These are phyloP conservation scores for Myotis lucifugus DNA, from an alignment of 2,113 vertebrate genomes.

Conservation along the genomic window DNA sequence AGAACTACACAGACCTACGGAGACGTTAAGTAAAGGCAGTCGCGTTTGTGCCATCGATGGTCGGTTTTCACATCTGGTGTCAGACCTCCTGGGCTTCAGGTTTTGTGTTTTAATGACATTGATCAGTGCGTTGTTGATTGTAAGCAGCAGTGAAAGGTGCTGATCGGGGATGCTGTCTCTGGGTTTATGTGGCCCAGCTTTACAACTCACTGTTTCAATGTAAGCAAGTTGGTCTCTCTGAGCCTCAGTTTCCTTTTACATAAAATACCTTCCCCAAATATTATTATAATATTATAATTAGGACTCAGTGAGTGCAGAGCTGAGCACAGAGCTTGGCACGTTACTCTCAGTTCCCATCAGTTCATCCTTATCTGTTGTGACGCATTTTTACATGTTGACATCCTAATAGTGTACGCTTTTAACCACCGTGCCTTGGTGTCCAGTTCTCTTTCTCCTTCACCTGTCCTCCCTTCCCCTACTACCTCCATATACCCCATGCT, in stretches of 20 bases:
- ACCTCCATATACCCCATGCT: slow-evolving; percentile 1
- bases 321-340: not conserved
- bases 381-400: not conserved
- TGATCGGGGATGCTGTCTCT: not conserved
- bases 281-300: not conserved
- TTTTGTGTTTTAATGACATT: not conserved
- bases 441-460: not conserved
- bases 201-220: not conserved
- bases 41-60: not conserved
- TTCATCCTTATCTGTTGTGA: fast-evolving
- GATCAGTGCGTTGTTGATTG: not conserved
- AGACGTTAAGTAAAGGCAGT: not conserved
- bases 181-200: not conserved
- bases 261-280: not conserved
- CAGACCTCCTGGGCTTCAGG: not conserved
- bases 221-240: not conserved
- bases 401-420: not conserved
- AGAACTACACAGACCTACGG: not conserved
- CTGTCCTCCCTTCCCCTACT: not conserved
- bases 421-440: not conserved
- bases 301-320: not conserved
- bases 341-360: not conserved
- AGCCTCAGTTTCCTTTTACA: not conserved
- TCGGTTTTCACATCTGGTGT: not conserved
- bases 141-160: not conserved